Conservation (phyloP, 2,888 invertebrate genomes). For the Tetropium fuscum region DNA sequence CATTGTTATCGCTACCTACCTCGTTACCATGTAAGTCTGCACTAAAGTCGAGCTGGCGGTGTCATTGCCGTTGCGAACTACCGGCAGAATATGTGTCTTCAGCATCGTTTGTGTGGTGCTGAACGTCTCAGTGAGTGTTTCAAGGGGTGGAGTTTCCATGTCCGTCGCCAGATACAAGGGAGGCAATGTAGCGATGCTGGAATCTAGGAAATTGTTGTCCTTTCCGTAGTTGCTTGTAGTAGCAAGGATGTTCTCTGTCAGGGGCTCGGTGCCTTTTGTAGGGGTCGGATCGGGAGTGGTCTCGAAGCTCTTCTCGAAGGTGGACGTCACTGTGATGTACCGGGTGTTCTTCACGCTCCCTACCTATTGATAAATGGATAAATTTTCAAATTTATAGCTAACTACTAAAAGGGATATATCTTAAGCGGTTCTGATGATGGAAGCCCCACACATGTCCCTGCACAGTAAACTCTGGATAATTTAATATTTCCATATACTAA, state of each 20-base stretch:
- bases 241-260: slow-evolving; percentile 89
- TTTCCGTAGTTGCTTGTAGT: slow-evolving; percentile 80
- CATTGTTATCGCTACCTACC: slow-evolving; percentile 58
- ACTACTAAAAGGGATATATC: background rate
- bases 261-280: slow-evolving; percentile 75
- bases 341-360: slow-evolving; percentile 89
- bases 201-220: slow-evolving; percentile 75
- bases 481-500: too few relatives aligned
- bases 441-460: too few relatives aligned
- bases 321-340: slow-evolving; percentile 89
- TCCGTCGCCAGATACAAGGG: slow-evolving; percentile 81
- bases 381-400: too few relatives aligned
- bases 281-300: slow-evolving; percentile 69
- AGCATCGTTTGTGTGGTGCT: slow-evolving; percentile 90
- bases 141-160: slow-evolving; percentile 86
- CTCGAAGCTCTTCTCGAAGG: slow-evolving; percentile 83
- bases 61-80: slow-evolving; percentile 79
- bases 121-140: slow-evolving; percentile 91
- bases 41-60: slow-evolving; percentile 85
- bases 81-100: slow-evolving; percentile 90
- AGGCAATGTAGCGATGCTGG: slow-evolving; percentile 86
- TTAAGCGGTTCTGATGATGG: too few relatives aligned
- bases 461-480: too few relatives aligned
- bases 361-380: too few relatives aligned
- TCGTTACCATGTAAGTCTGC: slow-evolving; percentile 89